Evolutionary conservation across 2,797 vertebrate genomes (phyloP).

Genomic region (Leucoraja ocellata): DNA sequence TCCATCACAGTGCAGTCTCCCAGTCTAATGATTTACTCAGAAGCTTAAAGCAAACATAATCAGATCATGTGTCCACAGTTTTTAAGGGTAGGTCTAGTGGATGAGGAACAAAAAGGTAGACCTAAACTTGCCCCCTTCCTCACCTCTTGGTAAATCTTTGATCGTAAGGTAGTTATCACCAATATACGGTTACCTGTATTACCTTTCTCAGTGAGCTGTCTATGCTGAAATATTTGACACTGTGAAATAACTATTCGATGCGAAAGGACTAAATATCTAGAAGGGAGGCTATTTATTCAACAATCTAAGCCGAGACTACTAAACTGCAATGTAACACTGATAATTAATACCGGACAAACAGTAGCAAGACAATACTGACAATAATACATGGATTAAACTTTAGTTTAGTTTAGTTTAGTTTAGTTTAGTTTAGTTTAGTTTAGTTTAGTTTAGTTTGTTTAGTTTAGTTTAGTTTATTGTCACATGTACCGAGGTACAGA

Average conservation of each 20-base stretch:
- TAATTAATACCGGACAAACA: neutral
- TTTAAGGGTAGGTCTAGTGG: neutral
- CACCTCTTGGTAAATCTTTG: constrained; percentile 27
- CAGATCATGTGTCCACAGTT: constrained; percentile 48
- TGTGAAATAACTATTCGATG: neutral
- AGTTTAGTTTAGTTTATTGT: too few relatives aligned
- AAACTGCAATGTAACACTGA: neutral
- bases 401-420: too few relatives aligned
- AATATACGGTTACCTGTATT: neutral
- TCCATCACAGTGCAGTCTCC: constrained; percentile 20
- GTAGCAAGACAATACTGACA: too few relatives aligned
- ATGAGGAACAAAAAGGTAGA: neutral
- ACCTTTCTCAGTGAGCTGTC: neutral
- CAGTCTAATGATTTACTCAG: constrained; percentile 46
- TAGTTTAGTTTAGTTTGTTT: too few relatives aligned
- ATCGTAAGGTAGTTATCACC: neutral
- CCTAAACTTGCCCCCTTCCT: constrained; percentile 33
- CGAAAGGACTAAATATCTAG: neutral
- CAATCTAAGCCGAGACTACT: neutral
- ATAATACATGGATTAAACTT: too few relatives aligned
- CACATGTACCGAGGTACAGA: too few relatives aligned
- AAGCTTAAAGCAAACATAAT: constrained; percentile 45
- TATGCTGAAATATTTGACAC: neutral
- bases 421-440: too few relatives aligned
- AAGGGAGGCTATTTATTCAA: neutral